phyloP scores from a whole-genome alignment of 2,888 invertebrate genomes.

The Antheraea yamamai region DNA sequence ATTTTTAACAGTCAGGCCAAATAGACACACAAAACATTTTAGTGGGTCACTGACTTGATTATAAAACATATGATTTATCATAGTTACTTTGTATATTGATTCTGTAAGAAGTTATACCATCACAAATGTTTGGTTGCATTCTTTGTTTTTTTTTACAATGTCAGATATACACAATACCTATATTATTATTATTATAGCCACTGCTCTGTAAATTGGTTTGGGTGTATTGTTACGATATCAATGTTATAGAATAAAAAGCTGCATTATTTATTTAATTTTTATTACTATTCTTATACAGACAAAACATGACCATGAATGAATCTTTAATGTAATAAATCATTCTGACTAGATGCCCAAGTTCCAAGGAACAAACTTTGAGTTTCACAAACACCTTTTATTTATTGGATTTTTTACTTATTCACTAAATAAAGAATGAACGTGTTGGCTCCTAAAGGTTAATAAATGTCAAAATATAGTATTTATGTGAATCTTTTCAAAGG shows the following conservation, averaged over 20 bases:
- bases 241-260: not conserved
- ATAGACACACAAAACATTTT: too few species aligned
- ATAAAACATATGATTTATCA: too few species aligned
- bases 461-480: not conserved
- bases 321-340: conserved; percentile 15
- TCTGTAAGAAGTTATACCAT: too few species aligned
- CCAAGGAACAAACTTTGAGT: not conserved
- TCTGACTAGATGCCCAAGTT: conserved; percentile 52
- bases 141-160: too few species aligned
- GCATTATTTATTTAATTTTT: not conserved
- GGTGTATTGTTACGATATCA: not conserved
- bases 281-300: not conserved
- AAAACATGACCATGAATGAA: conserved; percentile 4
- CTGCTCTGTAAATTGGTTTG: not conserved
- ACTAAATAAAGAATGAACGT: not conserved
- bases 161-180: too few species aligned
- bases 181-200: not conserved
- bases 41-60: too few species aligned
- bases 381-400: not conserved
- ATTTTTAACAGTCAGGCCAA: too few species aligned
- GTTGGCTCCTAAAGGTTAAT: not conserved
- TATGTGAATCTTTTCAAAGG: not conserved
- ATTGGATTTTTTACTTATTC: not conserved
- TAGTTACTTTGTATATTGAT: too few species aligned
- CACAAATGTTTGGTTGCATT: too few species aligned